Conservation (phyloP, 2,113 vertebrate species). For the Callorhinus ursinus region DNA sequence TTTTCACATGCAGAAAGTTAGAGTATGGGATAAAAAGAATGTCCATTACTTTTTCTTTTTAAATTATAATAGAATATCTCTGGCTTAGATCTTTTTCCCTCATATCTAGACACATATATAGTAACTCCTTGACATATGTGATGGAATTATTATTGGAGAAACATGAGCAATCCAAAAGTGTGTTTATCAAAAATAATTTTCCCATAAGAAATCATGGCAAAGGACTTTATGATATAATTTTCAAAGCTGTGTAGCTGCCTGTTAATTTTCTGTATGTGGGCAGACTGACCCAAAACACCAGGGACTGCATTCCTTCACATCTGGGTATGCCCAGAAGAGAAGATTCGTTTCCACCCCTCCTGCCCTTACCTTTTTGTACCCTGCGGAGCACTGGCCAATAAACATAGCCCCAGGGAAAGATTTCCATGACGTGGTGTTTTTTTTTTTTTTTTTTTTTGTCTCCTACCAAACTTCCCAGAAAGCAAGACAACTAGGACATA, state of each 20-base stretch:
- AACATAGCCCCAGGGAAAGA: background rate
- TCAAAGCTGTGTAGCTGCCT: background rate
- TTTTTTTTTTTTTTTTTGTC: background rate
- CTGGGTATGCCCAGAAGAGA: background rate
- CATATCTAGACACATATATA: constrained; percentile 6
- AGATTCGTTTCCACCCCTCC: background rate
- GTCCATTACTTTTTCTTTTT: background rate
- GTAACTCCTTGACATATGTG: background rate
- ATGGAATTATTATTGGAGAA: constrained; percentile 34
- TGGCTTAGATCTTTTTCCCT: background rate
- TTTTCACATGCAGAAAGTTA: background rate
- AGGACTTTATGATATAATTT: constrained; percentile 22
- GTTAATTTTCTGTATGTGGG: background rate
- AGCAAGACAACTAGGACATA: background rate
- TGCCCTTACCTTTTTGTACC: background rate
- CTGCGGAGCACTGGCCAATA: background rate
- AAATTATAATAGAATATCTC: constrained; percentile 11
- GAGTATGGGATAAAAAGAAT: background rate
- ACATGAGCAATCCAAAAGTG: constrained; percentile 31
- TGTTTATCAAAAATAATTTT: constrained; percentile 49
- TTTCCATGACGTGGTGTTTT: background rate
- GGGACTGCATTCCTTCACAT: background rate
- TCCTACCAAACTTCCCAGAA: background rate
- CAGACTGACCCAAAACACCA: background rate
- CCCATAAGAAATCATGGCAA: constrained; percentile 13